phyloP scores from a whole-genome alignment of 2,797 vertebrate species.

The Atherinosoma microstoma region DNA sequence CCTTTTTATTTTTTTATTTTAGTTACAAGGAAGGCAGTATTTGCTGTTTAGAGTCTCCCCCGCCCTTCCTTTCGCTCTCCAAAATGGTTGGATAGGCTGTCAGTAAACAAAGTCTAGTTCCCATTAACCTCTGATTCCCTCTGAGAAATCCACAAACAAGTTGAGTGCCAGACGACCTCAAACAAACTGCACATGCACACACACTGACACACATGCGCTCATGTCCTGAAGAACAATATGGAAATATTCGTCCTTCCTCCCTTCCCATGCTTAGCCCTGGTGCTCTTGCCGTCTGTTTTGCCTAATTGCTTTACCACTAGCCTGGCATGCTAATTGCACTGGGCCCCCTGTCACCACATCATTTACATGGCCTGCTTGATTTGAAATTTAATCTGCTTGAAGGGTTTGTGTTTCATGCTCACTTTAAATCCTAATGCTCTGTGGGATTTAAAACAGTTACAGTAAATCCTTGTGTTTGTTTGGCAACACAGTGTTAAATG shows the following conservation, averaged over 20 bases:
- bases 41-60: slow-evolving; percentile 38
- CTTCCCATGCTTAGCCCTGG: slow-evolving; percentile 73
- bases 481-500: neutral
- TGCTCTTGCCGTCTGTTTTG: slow-evolving; percentile 84
- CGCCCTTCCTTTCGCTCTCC: slow-evolving; percentile 10
- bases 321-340: slow-evolving; percentile 86
- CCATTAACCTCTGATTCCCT: slow-evolving; percentile 79
- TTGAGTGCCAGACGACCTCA: slow-evolving; percentile 56
- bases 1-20: slow-evolving; percentile 27
- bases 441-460: slow-evolving; percentile 79
- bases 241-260: slow-evolving; percentile 80
- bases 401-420: slow-evolving; percentile 89
- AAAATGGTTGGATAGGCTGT: slow-evolving; percentile 60
- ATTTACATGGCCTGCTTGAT: slow-evolving; percentile 89
- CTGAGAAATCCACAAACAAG: slow-evolving; percentile 75
- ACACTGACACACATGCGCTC: slow-evolving; percentile 26
- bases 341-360: slow-evolving; percentile 85
- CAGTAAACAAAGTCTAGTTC: slow-evolving; percentile 75
- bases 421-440: slow-evolving; percentile 87
- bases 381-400: slow-evolving; percentile 88
- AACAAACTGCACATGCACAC: slow-evolving; percentile 53
- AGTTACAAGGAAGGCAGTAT: slow-evolving; percentile 45
- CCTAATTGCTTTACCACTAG: slow-evolving; percentile 87
- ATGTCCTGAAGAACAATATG: slow-evolving; percentile 81
- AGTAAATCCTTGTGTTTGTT: slow-evolving; percentile 63